Conservation (phyloP, 2,113 vertebrate species). For the Passer montanus region DNA sequence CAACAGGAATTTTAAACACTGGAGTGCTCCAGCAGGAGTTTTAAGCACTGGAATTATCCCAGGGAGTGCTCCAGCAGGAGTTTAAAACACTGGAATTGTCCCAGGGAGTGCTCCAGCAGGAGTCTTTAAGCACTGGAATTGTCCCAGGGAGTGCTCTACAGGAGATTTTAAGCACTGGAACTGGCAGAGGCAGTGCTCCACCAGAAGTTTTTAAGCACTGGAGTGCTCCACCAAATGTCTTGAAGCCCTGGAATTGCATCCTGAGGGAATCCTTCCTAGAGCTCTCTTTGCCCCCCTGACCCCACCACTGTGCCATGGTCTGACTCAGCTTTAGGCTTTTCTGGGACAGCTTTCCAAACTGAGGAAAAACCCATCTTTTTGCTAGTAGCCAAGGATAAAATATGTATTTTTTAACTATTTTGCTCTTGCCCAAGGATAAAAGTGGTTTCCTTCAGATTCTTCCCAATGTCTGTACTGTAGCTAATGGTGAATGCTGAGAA, state of each 20-base stretch:
- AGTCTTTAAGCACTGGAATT: neutral
- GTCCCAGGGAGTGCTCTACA: neutral
- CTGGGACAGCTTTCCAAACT: neutral
- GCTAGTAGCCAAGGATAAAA: neutral
- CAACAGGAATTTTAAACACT: neutral
- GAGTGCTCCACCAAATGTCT: neutral
- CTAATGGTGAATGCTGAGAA: neutral
- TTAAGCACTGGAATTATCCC: neutral
- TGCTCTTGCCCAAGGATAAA: neutral
- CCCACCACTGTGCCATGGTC: neutral
- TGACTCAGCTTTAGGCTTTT: neutral
- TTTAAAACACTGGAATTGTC: neutral
- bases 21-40: neutral
- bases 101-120: neutral
- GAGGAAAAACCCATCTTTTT: neutral
- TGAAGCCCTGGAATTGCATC: neutral
- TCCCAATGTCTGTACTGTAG: neutral
- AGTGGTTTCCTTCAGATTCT: neutral
- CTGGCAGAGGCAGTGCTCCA: too few relatives aligned
- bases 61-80: neutral
- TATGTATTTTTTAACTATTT: accelerated
- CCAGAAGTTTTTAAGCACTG: too few relatives aligned
- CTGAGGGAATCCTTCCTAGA: neutral
- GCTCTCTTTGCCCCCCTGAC: neutral
- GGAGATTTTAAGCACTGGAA: too few relatives aligned